A percentile compares a stretch with the other conserved stretches of the same genome.
Conservation (phyloP, 92 coral and sea anemone genomes). For the Palythoa heliodiscus region DNA sequence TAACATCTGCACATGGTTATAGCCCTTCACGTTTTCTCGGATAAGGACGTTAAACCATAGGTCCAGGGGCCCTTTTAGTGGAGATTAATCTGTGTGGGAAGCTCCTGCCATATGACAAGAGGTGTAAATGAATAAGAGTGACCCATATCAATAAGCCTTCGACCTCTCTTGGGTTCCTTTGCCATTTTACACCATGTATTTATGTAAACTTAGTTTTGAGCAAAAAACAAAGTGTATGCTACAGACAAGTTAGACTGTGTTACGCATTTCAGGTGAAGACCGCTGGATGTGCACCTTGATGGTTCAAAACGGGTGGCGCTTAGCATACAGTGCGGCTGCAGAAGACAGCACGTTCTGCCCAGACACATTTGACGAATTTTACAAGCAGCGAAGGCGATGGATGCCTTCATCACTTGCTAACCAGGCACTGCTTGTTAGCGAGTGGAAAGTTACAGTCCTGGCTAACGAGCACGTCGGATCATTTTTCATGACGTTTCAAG, state of each 20-base stretch:
- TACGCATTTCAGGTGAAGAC: slow-evolving; percentile 76
- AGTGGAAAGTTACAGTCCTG: slow-evolving; percentile 72
- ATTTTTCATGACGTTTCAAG: slow-evolving; percentile 84
- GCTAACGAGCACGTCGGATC: slow-evolving; percentile 83
- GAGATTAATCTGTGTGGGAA: too few relatives aligned
- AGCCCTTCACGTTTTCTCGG: too few relatives aligned
- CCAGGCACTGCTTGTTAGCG: slow-evolving; percentile 76
- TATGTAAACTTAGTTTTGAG: too few relatives aligned
- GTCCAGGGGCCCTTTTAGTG: too few relatives aligned
- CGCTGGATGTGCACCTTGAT: slow-evolving; percentile 98
- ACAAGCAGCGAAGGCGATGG: slow-evolving; percentile 96
- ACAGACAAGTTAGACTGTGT: neutral
- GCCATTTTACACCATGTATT: too few relatives aligned
- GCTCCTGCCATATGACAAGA: too few relatives aligned
- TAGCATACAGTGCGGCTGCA: slow-evolving; percentile 98
- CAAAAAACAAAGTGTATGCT: neutral
- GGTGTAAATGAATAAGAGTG: too few relatives aligned
- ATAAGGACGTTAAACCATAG: too few relatives aligned
- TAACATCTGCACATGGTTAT: too few relatives aligned
- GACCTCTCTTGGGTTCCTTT: too few relatives aligned
- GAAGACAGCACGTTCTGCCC: slow-evolving; percentile 95
- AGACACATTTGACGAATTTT: slow-evolving; percentile 94
- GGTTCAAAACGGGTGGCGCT: slow-evolving; percentile 98
- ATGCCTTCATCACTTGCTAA: slow-evolving; percentile 97
- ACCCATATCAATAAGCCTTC: too few relatives aligned